Evolutionary conservation across 2,113 vertebrate genomes (phyloP), one percentile per base, ranked within the genome.

Genomic region (Osmerus eperlanus): DNA sequence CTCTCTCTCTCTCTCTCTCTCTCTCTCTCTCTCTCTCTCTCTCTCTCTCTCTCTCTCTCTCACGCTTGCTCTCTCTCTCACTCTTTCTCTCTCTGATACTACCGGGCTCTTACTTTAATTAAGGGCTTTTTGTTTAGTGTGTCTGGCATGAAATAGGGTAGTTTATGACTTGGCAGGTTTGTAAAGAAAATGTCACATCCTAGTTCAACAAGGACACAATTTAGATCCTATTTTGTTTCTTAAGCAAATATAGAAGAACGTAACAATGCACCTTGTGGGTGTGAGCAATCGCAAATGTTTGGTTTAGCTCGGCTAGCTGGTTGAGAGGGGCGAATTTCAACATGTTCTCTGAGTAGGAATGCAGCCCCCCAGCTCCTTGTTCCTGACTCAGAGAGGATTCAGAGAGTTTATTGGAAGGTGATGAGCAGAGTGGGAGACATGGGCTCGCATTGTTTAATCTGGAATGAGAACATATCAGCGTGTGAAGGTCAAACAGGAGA

Each of bases 341-440:
- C 89, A 89, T 84, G 88, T 88, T 78, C 78, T 76, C 16, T 61
- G 29, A 79, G 56, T 51, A 64, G 86, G 89, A 89, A 89, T 88
- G 86, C 74, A 74, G 84, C 78, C 77, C 70, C 29, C 71, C 47
- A 65, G 51, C 58, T 32, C 60, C 58, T n/a, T n/a, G 58, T 70
- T 16, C 36, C 51, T 25, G 32, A 63, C 70, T 70, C 67, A 66
- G 77, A 79, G 63, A 19, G 55, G 18, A 18, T 19, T 65, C 78
- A 72, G 70, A 2, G 25, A 60, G 72, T 82, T 88, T 88, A 89
- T 90, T 83, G 86, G 81, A 63, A 89, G 81, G 87, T 79, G 89
- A 89, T 88, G 89, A 89, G 81, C 83, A 77, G 71, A 64, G 23
- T 68, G 72, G 71, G 52, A 70, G 68, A 59, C 11, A 64, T 16